phyloP scores from a whole-genome alignment of 30 jellyfish, hydroid and myxozoan species.

The Aurelia aurita region DNA sequence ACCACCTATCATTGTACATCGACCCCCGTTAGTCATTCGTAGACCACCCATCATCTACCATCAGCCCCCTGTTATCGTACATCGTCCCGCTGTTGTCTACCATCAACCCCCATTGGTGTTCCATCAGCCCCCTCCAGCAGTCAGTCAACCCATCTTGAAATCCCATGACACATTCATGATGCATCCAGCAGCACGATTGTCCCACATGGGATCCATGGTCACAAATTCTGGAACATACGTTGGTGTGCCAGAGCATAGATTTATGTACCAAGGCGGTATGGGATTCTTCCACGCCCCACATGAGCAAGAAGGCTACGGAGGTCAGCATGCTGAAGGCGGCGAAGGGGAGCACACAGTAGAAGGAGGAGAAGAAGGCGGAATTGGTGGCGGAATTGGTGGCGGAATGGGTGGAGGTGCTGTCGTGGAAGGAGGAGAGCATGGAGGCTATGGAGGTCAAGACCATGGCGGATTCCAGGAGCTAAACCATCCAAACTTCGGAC shows the following conservation, averaged over 20 bases:
- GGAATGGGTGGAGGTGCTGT: constrained; percentile 29
- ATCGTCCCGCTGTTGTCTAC: constrained; percentile 99
- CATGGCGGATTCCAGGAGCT: constrained; percentile 49
- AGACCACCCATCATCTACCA: constrained; percentile 99
- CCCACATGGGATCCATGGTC: constrained; percentile 99
- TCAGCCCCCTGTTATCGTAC: constrained; percentile 99
- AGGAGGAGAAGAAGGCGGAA: constrained; percentile 66
- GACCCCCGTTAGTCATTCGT: constrained; percentile 98
- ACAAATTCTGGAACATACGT: constrained; percentile 98
- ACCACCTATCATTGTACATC: constrained; percentile 98
- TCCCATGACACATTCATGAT: constrained; percentile 98
- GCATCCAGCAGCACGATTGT: constrained; percentile 99
- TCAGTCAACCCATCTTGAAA: constrained; percentile 97
- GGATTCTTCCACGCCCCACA: constrained; percentile 99
- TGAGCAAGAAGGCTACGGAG: constrained; percentile 58
- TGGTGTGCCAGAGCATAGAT: constrained; percentile 98
- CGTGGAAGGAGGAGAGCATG: constrained; percentile 4
- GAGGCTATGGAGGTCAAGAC: constrained; percentile 17
- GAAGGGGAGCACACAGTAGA: constrained; percentile 62
- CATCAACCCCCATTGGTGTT: constrained; percentile 99
- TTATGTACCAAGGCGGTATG: constrained; percentile 99
- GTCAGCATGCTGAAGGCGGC: constrained; percentile 35
- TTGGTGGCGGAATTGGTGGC: constrained; percentile 46
- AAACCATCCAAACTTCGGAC: constrained; percentile 50
- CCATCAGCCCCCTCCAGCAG: constrained; percentile 99